Conservation (phyloP, 2,113 vertebrate genomes). For the Oryzias celebensis region DNA sequence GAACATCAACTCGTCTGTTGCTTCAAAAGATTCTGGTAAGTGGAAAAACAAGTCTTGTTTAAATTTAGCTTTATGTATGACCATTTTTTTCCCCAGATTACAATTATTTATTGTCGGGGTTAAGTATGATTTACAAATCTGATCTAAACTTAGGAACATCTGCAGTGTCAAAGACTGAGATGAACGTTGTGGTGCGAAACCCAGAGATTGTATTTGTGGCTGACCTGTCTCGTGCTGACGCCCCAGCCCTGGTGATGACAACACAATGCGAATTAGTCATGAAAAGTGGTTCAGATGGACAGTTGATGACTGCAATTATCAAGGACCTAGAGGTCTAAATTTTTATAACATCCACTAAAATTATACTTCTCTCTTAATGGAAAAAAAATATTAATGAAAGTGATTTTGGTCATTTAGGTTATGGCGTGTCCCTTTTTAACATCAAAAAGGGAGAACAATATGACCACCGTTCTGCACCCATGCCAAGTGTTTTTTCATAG, state of each 20-base stretch:
- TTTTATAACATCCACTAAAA: background rate
- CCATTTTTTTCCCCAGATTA: background rate
- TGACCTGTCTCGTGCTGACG: conserved; percentile 90
- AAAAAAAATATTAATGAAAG: background rate
- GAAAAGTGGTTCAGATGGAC: conserved; percentile 76
- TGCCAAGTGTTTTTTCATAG: conserved; percentile 89
- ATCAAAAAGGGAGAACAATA: conserved; percentile 80
- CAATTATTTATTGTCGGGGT: background rate
- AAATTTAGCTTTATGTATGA: background rate
- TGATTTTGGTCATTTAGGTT: conserved; percentile 58
- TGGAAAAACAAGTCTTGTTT: conserved; percentile 1
- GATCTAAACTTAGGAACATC: conserved; percentile 50
- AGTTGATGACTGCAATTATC: conserved; percentile 83
- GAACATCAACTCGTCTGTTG: conserved; percentile 39
- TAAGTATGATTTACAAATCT: background rate
- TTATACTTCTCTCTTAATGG: background rate
- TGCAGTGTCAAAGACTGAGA: conserved; percentile 81
- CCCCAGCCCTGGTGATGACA: conserved; percentile 90
- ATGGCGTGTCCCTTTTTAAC: conserved; percentile 91
- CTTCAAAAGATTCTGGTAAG: conserved; percentile 65
- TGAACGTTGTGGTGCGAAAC: conserved; percentile 87
- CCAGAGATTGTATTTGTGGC: conserved; percentile 97
- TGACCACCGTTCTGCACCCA: conserved; percentile 91
- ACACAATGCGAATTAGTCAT: conserved; percentile 87
- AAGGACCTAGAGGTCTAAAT: conserved; percentile 83